Evolutionary conservation across 1,140 invertebrate genomes (phyloP).

Genomic region (Sitophilus oryzae): DNA sequence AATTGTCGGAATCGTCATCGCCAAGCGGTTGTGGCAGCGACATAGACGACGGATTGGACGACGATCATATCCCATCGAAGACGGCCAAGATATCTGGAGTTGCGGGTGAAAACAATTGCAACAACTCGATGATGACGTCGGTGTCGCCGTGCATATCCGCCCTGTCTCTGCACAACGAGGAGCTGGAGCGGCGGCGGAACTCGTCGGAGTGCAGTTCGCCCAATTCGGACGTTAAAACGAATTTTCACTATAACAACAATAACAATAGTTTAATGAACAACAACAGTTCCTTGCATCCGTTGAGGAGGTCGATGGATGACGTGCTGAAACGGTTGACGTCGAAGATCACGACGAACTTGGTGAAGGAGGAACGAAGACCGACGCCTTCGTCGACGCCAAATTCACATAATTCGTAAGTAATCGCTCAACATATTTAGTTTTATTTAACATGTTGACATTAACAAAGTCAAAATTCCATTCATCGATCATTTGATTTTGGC

Average conservation of each 20-base stretch:
- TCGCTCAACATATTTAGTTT: not conserved
- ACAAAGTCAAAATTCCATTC: too few species aligned
- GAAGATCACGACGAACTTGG: conserved; percentile 66
- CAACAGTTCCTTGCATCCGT: conserved; percentile 46
- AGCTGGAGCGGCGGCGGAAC: conserved; percentile 46
- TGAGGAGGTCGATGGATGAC: conserved; percentile 76
- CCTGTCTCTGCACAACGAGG: conserved; percentile 50
- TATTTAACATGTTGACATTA: too few species aligned
- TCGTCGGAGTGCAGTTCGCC: conserved; percentile 66
- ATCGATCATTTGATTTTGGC: too few species aligned
- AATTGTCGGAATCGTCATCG: conserved; percentile 53
- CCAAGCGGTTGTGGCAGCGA: conserved; percentile 54
- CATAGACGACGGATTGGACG: conserved; percentile 50
- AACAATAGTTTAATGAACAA: conserved; percentile 49
- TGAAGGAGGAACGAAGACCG: conserved; percentile 59
- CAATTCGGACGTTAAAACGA: conserved; percentile 53
- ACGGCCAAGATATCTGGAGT: conserved; percentile 26
- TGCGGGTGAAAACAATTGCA: too few species aligned
- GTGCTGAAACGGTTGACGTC: conserved; percentile 76
- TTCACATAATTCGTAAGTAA: conserved; percentile 39
- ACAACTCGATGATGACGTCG: conserved; percentile 26
- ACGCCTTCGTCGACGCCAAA: conserved; percentile 57
- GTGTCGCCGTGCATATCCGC: conserved; percentile 32
- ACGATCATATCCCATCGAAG: conserved; percentile 47
- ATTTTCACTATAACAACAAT: conserved; percentile 48